Base-by-base conservation (phyloP, 2,797 vertebrate genomes). In the Rhinatrema bivittatum region DNA sequence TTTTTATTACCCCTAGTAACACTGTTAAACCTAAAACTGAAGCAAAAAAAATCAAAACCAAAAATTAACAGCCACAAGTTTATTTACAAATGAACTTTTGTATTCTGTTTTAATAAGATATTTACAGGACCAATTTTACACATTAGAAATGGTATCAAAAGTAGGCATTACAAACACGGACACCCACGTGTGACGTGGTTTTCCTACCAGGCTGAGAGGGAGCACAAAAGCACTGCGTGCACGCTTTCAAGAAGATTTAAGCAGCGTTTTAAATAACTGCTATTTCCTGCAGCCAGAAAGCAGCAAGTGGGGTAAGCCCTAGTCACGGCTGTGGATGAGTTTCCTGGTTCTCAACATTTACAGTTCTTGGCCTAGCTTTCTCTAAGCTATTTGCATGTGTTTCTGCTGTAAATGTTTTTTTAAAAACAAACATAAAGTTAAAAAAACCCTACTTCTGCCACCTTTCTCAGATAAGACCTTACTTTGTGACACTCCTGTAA, bases 141-240 rank as follows among this genome's bases (percentile, higher is more conserved):
- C 68, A 61, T 72, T 68, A 66, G 68, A 74, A 74, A 74, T 67
- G 68, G 64, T 70, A 74, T 72, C 64, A 72, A 74, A 72, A 70
- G 64, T 68, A 70, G 63, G 64, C 69, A 69, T 63, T 60, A 65
- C 61, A 63, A n/a, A 63, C 67, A 68, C 61, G 60, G 68, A 68
- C 62, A 61, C 62, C 59, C 56, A 56, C 61, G 61, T 42, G 39
- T 67, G 62, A 74, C 69, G 63, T 43, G 60, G 41, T 62, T 49
- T 42, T 57, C 62, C 65, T 72, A 71, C 61, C 63, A 64, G 53
- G 57, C 43, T 45, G 46, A 57, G 49, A 48, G 59, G 41, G 45
- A 68, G n/a, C 42, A 58, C 42, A 60, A 48, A 56, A 60, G 61
- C 58, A 62, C 33, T 34, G 63, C 40, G 64, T 68, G 56, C 72